Conservation (phyloP, 35 echinoderm and acorn worm species). For the Lytechinus variegatus region DNA sequence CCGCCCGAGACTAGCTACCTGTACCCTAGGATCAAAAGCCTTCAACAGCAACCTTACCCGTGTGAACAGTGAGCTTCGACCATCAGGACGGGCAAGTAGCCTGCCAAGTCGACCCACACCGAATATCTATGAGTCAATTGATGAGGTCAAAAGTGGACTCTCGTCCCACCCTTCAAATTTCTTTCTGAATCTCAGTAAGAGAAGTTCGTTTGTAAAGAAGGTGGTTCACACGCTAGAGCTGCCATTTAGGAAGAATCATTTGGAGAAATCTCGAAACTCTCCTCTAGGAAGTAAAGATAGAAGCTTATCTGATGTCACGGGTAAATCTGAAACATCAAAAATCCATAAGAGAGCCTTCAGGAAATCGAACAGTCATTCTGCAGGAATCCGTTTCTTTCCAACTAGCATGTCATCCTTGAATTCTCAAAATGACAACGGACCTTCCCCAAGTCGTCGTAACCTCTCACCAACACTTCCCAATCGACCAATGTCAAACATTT, state of each 20-base stretch:
- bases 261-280: not conserved
- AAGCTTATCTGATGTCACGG: not conserved
- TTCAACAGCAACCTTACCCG: not conserved
- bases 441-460: not conserved
- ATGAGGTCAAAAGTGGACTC: constrained; percentile 54
- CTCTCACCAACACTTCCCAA: not conserved
- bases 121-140: constrained; percentile 69
- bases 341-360: not conserved
- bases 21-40: not conserved
- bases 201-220: constrained; percentile 27
- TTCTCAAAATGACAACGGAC: not conserved
- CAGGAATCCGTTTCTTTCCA: not conserved
- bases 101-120: constrained; percentile 50
- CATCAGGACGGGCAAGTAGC: constrained; percentile 55
- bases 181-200: constrained; percentile 29
- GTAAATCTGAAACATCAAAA: not conserved
- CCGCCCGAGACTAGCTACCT: constrained; percentile 43
- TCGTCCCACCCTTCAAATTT: constrained; percentile 38
- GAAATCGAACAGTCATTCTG: constrained; percentile 33
- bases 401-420: not conserved
- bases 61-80: constrained; percentile 41
- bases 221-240: constrained; percentile 28
- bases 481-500: constrained; percentile 19
- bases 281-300: not conserved
- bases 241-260: not conserved